phyloP scores from a whole-genome alignment of 1,140 invertebrate genomes.

The Pseudachorutes palmiensis region DNA sequence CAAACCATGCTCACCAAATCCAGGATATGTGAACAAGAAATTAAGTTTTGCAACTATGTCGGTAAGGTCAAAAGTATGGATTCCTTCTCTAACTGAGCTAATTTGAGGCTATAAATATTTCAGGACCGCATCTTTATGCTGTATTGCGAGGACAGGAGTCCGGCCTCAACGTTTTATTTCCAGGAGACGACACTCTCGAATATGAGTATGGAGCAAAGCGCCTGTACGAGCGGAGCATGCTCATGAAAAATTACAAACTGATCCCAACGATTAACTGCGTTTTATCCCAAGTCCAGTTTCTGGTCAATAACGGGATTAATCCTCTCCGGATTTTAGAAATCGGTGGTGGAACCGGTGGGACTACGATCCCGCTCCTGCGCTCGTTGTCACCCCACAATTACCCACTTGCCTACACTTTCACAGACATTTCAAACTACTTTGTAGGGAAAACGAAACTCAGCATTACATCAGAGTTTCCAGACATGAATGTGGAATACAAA shows the following conservation, averaged over 20 bases:
- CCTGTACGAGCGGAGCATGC: background rate
- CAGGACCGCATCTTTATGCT: background rate
- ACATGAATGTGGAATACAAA: conserved; percentile 7
- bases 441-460: conserved; percentile 3
- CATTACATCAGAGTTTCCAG: conserved; percentile 11
- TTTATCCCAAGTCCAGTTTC: background rate
- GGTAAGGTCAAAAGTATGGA: background rate
- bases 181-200: background rate
- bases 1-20: background rate
- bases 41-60: background rate
- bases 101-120: background rate
- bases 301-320: background rate
- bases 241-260: background rate
- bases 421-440: conserved; percentile 26
- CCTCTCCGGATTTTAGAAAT: conserved; percentile 26
- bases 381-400: background rate
- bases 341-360: conserved; percentile 20
- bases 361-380: conserved; percentile 10
- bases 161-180: conserved; percentile 14
- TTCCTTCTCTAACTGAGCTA: background rate
- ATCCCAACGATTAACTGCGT: background rate
- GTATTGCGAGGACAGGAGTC: conserved; percentile 8
- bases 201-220: background rate
- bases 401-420: conserved; percentile 18
- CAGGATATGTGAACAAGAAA: background rate